Percentiles rank a stretch among this genome's conserved stretches.
phyloP scores from a whole-genome alignment of 2,888 invertebrate genomes.

The Epinotia demarniana region DNA sequence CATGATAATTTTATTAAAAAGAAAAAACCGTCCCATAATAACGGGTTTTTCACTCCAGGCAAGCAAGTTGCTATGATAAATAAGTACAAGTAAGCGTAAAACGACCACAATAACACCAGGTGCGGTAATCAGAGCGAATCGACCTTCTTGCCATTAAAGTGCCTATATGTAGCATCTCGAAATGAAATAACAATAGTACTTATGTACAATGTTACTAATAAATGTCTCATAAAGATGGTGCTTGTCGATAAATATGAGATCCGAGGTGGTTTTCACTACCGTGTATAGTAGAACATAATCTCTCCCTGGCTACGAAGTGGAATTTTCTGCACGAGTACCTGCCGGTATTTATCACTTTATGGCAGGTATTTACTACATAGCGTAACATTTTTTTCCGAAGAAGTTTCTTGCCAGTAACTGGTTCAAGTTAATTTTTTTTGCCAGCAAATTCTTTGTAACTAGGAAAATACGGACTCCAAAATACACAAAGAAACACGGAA shows the following conservation, averaged over 20 bases:
- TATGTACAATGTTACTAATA: too few relatives aligned
- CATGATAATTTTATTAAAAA: too few relatives aligned
- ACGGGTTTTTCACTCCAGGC: too few relatives aligned
- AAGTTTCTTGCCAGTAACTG: background rate
- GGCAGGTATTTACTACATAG: background rate
- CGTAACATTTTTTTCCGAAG: background rate
- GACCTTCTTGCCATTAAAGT: constrained; percentile 10
- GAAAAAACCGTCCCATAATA: too few relatives aligned
- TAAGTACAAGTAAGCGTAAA: constrained; percentile 1
- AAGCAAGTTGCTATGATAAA: background rate
- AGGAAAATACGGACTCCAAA: background rate
- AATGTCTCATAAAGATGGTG: too few relatives aligned
- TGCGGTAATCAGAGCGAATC: constrained; percentile 21
- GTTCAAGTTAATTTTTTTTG: background rate
- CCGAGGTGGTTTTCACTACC: too few relatives aligned
- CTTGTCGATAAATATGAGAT: background rate
- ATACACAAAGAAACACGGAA: constrained; percentile 18
- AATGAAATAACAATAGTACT: background rate
- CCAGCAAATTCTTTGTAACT: background rate
- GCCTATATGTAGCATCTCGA: background rate
- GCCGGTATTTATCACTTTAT: background rate
- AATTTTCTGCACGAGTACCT: background rate
- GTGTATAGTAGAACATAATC: too few relatives aligned
- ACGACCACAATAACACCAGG: constrained; percentile 8
- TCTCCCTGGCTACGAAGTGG: too few relatives aligned